These are phyloP conservation scores for Euleptes europaea DNA, from an alignment of 2,113 vertebrate genomes.

Conservation along the genomic window DNA sequence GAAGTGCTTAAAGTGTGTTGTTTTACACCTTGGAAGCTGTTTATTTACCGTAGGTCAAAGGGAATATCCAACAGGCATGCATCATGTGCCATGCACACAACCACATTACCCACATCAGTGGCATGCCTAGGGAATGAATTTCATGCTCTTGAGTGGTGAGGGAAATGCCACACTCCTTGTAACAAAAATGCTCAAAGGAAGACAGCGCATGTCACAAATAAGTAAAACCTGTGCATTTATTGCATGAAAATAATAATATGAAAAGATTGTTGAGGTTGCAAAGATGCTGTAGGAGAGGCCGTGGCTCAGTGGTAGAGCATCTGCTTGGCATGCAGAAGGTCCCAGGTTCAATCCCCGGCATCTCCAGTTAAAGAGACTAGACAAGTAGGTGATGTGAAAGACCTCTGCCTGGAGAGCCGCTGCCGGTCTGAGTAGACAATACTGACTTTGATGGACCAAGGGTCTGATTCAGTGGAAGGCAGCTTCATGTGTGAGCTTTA, in stretches of 20 bases:
- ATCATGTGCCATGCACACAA: not conserved
- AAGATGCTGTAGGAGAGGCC: not conserved
- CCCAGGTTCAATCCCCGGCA: no score
- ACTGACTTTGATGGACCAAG: no score
- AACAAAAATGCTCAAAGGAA: not conserved
- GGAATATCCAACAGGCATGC: not conserved
- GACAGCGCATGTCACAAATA: not conserved
- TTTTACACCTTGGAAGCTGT: no score
- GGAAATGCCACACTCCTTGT: not conserved
- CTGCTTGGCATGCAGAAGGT: no score
- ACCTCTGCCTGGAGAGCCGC: no score
- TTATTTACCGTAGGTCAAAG: not conserved
- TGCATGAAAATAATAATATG: not conserved
- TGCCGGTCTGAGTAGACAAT: no score
- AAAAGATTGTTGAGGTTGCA: not conserved
- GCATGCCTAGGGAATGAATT: not conserved
- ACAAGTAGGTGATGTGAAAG: no score
- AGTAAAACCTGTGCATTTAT: not conserved
- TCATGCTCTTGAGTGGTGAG: not conserved
- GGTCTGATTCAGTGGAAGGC: no score
- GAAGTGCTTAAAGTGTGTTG: not conserved
- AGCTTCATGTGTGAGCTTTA: not conserved
- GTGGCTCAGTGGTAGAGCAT: no score
- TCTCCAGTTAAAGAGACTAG: no score
- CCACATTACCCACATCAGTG: not conserved